Percentiles rank a stretch among this genome's conserved stretches.
phyloP scores from a whole-genome alignment of 23 tunicate species.

The Diplosoma virens region DNA sequence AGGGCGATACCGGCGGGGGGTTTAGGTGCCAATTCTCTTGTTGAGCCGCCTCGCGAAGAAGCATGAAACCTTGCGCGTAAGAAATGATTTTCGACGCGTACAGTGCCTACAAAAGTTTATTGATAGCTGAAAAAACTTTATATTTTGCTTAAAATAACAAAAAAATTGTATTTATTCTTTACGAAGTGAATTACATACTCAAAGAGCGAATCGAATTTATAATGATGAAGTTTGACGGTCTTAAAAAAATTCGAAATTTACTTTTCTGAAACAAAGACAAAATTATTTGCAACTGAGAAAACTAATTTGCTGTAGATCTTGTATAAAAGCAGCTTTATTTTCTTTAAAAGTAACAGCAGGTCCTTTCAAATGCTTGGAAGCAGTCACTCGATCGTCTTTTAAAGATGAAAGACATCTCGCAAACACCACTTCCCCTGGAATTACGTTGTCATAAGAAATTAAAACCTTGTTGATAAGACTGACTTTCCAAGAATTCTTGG shows the following conservation, averaged over 20 bases:
- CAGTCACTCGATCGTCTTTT: slow-evolving; percentile 67
- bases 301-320: slow-evolving; percentile 51
- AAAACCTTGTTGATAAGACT: too few species aligned
- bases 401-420: slow-evolving; percentile 75
- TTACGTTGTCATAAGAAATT: too few species aligned
- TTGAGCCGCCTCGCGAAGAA: slow-evolving; percentile 79
- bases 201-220: too few species aligned
- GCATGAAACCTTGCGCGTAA: slow-evolving; percentile 90
- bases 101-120: slow-evolving; percentile 63
- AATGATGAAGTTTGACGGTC: too few species aligned
- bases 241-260: too few species aligned
- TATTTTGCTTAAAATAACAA: not conserved
- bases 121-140: not conserved
- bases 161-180: too few species aligned
- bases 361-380: slow-evolving; percentile 62
- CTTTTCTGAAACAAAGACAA: too few species aligned
- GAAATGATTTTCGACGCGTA: slow-evolving; percentile 85
- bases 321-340: slow-evolving; percentile 37
- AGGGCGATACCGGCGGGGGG: slow-evolving; percentile 83
- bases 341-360: slow-evolving; percentile 36
- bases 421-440: slow-evolving; percentile 80
- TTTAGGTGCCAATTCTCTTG: slow-evolving; percentile 66
- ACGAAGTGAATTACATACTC: too few species aligned
- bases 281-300: too few species aligned
- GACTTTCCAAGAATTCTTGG: too few species aligned